Base-by-base conservation (phyloP, 2,888 invertebrate genomes). In the Drosophila heteroneura region DNA sequence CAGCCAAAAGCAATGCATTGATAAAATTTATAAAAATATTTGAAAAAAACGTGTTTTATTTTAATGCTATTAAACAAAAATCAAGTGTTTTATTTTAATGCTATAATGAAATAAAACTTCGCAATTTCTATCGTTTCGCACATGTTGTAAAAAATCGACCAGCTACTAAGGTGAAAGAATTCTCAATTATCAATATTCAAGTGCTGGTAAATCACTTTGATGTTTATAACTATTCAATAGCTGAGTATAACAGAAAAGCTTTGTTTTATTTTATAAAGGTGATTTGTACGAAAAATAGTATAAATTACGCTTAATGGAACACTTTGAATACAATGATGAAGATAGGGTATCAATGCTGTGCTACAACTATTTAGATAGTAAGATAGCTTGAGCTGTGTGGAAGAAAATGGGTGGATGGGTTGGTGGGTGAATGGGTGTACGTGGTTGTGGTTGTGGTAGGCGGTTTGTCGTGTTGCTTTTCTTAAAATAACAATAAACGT, bases 401-500 rank as follows among this genome's bases (percentile, higher is more conserved):
- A 14, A 12, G 30, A 16, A 33, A 16, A 12, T 41, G n/a, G 30
- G 33, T 12, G 22, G 52, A 1, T 44, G 6, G 35, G 10, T 39
- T 6, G 14, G 26, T n/a, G 64, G 26, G 28, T 12, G 3, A 22
- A 16, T 14, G 33, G 35, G 35, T 35, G 35, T 14, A 47, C 7
- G 49, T 6, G 5, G 19, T 26, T 44, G n/a, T 30, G 6, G 32
- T 22, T 39, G 37, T 28, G 33, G 51, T 39, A 61, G 67, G 65
- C 68, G 62, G 61, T 63, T 78, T 68, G 78, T 86, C 79, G 85
- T 85, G 88, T 85, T 85, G 88, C 82, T 85, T 82, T 83, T 78
- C 87, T 85, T 87, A 70, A 85, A 85, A 87, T 85, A 88, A 87
- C 87, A 87, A 87, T 89, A 85, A 89, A 89, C 85, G 89, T 85